Base-by-base conservation (phyloP, 2,797 vertebrate genomes). In the Hapalemur alaotrensis region DNA sequence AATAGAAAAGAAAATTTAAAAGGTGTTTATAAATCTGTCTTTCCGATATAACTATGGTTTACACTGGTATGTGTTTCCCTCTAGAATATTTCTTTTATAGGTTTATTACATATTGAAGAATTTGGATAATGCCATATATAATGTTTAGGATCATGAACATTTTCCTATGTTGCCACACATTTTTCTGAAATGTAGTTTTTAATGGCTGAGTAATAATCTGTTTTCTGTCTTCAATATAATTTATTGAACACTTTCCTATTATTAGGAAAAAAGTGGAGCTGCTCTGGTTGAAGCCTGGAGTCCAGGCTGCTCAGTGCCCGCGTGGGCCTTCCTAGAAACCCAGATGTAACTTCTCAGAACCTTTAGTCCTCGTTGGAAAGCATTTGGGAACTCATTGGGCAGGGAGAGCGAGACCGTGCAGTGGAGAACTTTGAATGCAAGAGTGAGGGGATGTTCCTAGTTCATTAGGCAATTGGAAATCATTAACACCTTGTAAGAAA, bases 121-220 rank as follows among this genome's bases (percentile, higher is more conserved):
- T 78, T 91, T 78, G 82, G 61, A 50, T 80, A 38, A 46, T 69
- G n/a, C 70, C 54, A 2, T 52, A 7, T 65, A 11, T 76, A 11
- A n/a, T 65, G 4, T 67, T 76, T 80, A 61, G 13, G 32, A 59
- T 78, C n/a, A 17, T 78, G 67, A 89, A 22, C 48, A n/a, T 87
- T 76, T 93, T 83, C 67, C 69, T 86, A 5, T 28, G 30, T 57
- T 41, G 23, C 17, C 1, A 13, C 54, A 48, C 28, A 50, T 79
- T 82, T 78, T 93, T 88, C 63, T 72, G 73, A 95, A 93, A 81
- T 78, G 9, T 43, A 59, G 6, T 81, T 81, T 80, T 89, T 48
- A 59, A 48, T 92, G 59, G n/a, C 46, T 76, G 46, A 63, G 41
- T 69, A 61, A 70, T 50, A 32, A 38, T 17, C 25, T 69, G 5